Conservation (phyloP, 2,888 invertebrate species). For the Linnaemya vulpina region DNA sequence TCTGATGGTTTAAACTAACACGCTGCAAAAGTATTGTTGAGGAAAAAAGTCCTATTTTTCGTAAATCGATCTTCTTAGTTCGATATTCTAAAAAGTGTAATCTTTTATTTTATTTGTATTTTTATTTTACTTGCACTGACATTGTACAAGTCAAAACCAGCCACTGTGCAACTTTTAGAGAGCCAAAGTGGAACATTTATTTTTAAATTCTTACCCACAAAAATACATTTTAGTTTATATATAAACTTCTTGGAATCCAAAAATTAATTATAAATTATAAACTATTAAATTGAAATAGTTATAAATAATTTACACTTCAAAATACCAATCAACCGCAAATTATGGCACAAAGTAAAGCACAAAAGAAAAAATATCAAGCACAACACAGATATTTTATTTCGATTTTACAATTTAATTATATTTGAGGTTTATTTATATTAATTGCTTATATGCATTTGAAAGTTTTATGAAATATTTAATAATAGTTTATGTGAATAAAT, state of each 20-base stretch:
- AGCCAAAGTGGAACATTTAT: background rate
- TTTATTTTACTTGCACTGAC: too few species aligned
- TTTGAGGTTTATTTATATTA: slow-evolving; percentile 17
- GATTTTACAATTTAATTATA: slow-evolving; percentile 51
- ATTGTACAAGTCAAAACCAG: too few species aligned
- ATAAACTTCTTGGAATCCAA: slow-evolving; percentile 30
- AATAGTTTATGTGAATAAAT: slow-evolving; percentile 8
- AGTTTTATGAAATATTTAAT: slow-evolving; percentile 28
- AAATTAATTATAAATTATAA: slow-evolving; percentile 54
- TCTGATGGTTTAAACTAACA: too few species aligned
- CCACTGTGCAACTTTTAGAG: too few species aligned
- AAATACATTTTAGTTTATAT: slow-evolving; percentile 9
- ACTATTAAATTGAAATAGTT: slow-evolving; percentile 36
- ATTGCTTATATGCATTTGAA: background rate
- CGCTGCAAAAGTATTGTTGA: too few species aligned
- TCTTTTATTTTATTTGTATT: too few species aligned
- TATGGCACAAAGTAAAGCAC: slow-evolving; percentile 25
- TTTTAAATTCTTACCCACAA: background rate
- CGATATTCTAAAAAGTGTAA: too few species aligned
- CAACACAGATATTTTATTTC: slow-evolving; percentile 19
- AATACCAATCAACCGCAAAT: slow-evolving; percentile 61
- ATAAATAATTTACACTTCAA: slow-evolving; percentile 42
- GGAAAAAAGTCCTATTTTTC: too few species aligned
- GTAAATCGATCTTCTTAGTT: too few species aligned
- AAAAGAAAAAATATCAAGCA: background rate